Percentiles rank a stretch among this genome's conserved stretches.
phyloP scores from a whole-genome alignment of 1,140 invertebrate genomes.

The Papilio machaon region DNA sequence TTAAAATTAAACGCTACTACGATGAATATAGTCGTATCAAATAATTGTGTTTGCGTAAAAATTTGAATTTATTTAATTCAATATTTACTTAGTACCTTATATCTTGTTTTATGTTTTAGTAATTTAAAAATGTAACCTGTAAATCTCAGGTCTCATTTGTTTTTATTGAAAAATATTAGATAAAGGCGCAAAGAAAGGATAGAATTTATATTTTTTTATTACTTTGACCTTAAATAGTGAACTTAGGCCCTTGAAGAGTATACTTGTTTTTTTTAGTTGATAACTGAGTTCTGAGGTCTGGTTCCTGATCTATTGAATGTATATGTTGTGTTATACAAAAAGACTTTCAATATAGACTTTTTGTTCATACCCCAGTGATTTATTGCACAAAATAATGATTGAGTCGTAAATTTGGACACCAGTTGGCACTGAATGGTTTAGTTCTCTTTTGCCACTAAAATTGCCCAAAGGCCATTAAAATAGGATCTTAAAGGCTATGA shows the following conservation, averaged over 20 bases:
- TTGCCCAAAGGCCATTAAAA: not conserved
- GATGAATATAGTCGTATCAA: not conserved
- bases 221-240: not conserved
- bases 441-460: not conserved
- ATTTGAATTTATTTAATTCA: not conserved
- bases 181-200: not conserved
- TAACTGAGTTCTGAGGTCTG: not conserved
- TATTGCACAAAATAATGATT: not conserved
- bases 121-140: not conserved
- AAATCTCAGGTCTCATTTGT: not conserved
- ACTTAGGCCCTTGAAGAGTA: not conserved
- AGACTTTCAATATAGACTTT: not conserved
- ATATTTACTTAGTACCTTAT: constrained; percentile 8
- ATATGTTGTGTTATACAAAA: not conserved
- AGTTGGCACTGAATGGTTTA: not conserved
- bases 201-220: not conserved
- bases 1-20: not conserved
- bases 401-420: not conserved
- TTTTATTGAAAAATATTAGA: not conserved
- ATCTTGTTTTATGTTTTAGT: not conserved
- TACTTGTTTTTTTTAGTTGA: not conserved
- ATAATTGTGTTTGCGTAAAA: not conserved
- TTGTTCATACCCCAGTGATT: not conserved
- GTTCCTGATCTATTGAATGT: not conserved
- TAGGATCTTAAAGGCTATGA: constrained; percentile 42